phyloP scores from a whole-genome alignment of 2,113 vertebrate species.

The Pholis gunnellus region DNA sequence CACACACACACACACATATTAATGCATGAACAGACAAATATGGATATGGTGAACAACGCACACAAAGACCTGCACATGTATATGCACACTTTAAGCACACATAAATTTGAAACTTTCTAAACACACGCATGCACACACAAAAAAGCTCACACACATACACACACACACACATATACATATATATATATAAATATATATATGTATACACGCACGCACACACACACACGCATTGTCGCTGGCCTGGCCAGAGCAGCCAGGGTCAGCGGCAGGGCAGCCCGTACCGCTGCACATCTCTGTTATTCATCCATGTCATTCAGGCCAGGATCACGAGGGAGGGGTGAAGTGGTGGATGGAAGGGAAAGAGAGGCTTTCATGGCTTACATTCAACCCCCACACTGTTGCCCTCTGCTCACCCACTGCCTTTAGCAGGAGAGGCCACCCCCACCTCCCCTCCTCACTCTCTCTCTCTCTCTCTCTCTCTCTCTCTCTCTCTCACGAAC shows the following conservation, averaged over 20 bases:
- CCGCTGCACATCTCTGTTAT: slow-evolving; percentile 80
- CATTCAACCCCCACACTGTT: slow-evolving; percentile 75
- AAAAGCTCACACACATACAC: background rate
- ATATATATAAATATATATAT: background rate
- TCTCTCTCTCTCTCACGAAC: too few relatives aligned
- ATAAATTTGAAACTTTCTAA: slow-evolving; percentile 30
- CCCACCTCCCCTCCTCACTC: background rate
- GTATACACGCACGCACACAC: background rate
- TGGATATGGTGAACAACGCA: slow-evolving; percentile 29
- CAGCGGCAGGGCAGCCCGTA: slow-evolving; percentile 77
- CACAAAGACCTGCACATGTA: slow-evolving; percentile 23
- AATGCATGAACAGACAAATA: slow-evolving; percentile 33
- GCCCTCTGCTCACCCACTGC: slow-evolving; percentile 71
- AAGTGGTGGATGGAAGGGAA: slow-evolving; percentile 57
- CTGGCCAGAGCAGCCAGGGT: slow-evolving; percentile 76
- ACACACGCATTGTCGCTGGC: slow-evolving; percentile 51
- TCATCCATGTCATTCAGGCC: slow-evolving; percentile 83
- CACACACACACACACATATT: slow-evolving; percentile 1
- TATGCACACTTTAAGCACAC: slow-evolving; percentile 23
- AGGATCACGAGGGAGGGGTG: slow-evolving; percentile 75
- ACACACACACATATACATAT: background rate
- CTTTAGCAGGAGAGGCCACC: slow-evolving; percentile 60
- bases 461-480: background rate
- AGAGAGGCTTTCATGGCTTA: slow-evolving; percentile 65
- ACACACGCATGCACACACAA: background rate